Conservation (phyloP, 1,140 invertebrate genomes). For the Drosophila varians region DNA sequence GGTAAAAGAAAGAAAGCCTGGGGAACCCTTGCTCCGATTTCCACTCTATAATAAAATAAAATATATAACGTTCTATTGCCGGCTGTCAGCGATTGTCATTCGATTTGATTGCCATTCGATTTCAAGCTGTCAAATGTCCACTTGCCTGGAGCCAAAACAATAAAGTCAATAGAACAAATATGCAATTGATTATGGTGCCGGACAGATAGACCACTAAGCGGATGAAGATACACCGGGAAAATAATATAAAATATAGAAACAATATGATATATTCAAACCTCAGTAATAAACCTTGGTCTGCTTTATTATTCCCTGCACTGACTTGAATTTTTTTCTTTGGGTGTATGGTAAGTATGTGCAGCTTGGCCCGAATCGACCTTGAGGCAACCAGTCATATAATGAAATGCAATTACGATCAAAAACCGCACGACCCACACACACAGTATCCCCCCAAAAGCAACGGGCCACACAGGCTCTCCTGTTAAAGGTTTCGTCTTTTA, state of each 20-base stretch:
- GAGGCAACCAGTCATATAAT: conserved; percentile 76
- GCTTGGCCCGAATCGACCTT: conserved; percentile 65
- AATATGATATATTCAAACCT: background rate
- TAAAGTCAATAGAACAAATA: conserved; percentile 72
- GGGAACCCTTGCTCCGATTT: conserved; percentile 7
- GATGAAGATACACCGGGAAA: conserved; percentile 8
- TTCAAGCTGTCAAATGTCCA: conserved; percentile 39
- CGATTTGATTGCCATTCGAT: conserved; percentile 48
- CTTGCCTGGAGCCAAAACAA: conserved; percentile 44
- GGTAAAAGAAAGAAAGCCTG: conserved; percentile 3
- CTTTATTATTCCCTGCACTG: no score
- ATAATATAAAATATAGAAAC: background rate
- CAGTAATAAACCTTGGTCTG: no score
- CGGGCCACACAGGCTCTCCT: conserved; percentile 39
- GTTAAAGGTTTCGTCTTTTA: conserved; percentile 8
- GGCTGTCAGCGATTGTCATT: conserved; percentile 27
- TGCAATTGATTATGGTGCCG: conserved; percentile 73
- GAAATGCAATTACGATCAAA: conserved; percentile 80
- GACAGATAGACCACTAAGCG: conserved; percentile 13
- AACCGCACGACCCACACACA: conserved; percentile 74
- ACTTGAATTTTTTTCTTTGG: background rate
- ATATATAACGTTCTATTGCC: conserved; percentile 29
- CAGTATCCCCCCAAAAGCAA: conserved; percentile 14
- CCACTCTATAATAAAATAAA: conserved; percentile 13
- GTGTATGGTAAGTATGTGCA: conserved; percentile 32